These are phyloP conservation scores for Epicampocera succincta DNA, from an alignment of 2,888 invertebrate species.

Conservation along the genomic window DNA sequence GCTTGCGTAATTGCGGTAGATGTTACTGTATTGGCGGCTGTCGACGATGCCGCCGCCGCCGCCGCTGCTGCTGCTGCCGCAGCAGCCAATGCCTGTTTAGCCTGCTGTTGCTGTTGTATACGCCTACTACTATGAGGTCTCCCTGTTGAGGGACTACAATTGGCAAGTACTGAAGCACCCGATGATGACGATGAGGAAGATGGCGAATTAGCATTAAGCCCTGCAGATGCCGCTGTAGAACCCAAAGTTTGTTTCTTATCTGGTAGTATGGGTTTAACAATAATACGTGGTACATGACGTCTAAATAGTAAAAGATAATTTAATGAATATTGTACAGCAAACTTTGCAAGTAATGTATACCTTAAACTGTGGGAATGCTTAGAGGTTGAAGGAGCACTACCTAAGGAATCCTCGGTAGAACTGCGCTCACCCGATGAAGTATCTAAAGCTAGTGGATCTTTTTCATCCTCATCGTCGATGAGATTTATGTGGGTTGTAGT, in stretches of 20 bases:
- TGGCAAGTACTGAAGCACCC: constrained; percentile 50
- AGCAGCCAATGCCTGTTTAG: constrained; percentile 74
- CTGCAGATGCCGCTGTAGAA: constrained; percentile 61
- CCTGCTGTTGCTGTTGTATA: constrained; percentile 77
- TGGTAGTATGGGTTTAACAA: constrained; percentile 89
- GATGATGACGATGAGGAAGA: constrained; percentile 48
- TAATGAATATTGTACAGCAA: not conserved
- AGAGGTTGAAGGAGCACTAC: constrained; percentile 85
- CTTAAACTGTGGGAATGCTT: constrained; percentile 88
- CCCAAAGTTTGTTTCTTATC: constrained; percentile 75
- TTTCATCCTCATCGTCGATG: constrained; percentile 79
- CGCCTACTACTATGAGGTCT: constrained; percentile 76
- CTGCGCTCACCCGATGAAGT: constrained; percentile 69
- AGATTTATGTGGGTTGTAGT: constrained; percentile 76
- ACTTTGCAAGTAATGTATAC: constrained; percentile 63
- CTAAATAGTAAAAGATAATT: constrained; percentile 70
- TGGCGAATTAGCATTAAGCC: constrained; percentile 69
- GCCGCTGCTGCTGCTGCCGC: constrained; percentile 72
- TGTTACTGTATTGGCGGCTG: constrained; percentile 67
- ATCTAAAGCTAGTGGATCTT: constrained; percentile 80
- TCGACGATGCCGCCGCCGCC: constrained; percentile 73
- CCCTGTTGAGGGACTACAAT: constrained; percentile 71
- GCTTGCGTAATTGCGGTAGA: constrained; percentile 81
- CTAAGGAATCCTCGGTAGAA: constrained; percentile 63
- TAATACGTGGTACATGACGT: constrained; percentile 88